Evolutionary conservation across 2,888 invertebrate genomes (phyloP), one percentile per base, ranked within the genome.

Genomic region (Cataglyphis cursor): DNA sequence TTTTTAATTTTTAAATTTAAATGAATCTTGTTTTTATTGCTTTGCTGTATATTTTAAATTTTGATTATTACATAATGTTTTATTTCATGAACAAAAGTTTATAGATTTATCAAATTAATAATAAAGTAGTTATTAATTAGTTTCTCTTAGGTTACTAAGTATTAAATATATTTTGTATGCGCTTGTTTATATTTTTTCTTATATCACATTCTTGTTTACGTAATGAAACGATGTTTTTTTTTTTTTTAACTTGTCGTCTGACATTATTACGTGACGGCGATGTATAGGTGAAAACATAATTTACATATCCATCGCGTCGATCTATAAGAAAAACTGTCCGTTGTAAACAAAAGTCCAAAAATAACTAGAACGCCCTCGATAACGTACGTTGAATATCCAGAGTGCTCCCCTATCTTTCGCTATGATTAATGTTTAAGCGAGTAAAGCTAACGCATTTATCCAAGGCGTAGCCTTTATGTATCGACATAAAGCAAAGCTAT

Each of bases 291-390:
- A 38, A 51, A 54, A 76, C 72, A 72, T n/a, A 57, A 21, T 57
- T 70, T 78, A 35, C 12, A 35, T 57, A 57, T n/a, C 18, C 21
- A 12, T 68, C 72, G 18, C 18, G 70, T 18, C 35, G 59, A 21
- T 28, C 31, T 72, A 18, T 9, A 18, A 59, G 44, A 80, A 59
- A 72, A 65, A 41, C 51, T 18, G 31, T 35, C 18, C 3, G 59
- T 72, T n/a, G 78, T 80, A 80, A 80, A 80, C 78, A 80, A 80
- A 80, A 80, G 12, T 80, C 57, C 73, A 80, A 80, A 73, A 80
- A 72, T 80, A 80, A 72, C 73, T 12, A 72, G 59, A 9, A 72
- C 31, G 31, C 31, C 44, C 78, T 80, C 73, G 44, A 72, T 35
- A 57, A n/a, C 51, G 8, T 41, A 78, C 31, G 78, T 41, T 72